Evolutionary conservation across 2,113 vertebrate species (phyloP).

Genomic region (Trinectes maculatus): DNA sequence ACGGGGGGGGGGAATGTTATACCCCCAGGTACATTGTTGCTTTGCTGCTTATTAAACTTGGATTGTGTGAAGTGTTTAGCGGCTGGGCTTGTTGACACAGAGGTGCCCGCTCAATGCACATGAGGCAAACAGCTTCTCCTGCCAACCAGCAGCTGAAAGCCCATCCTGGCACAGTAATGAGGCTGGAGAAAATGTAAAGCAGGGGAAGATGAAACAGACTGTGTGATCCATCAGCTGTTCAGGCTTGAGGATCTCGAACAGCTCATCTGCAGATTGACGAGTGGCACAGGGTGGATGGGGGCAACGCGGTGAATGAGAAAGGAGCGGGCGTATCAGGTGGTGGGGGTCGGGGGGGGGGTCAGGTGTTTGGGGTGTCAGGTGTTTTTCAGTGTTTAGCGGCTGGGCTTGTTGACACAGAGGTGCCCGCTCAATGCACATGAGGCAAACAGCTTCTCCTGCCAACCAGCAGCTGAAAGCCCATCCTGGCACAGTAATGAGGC

Average conservation of each 20-base stretch:
- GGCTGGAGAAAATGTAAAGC: conserved; percentile 78
- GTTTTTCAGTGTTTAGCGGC: conserved; percentile 74
- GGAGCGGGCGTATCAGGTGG: conserved; percentile 53
- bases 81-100: conserved; percentile 69
- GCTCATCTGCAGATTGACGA: conserved; percentile 63
- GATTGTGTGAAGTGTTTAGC: conserved; percentile 77
- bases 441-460: conserved; percentile 74
- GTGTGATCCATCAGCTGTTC: conserved; percentile 76
- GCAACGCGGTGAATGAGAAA: conserved; percentile 15
- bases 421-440: conserved; percentile 58
- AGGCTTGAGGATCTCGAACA: conserved; percentile 65
- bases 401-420: conserved; percentile 70
- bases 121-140: conserved; percentile 73
- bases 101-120: conserved; percentile 60
- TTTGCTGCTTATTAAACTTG: conserved; percentile 78
- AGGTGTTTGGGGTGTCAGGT: too few species aligned
- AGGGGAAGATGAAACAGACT: conserved; percentile 78
- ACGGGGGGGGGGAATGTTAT: conserved; percentile 48
- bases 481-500: conserved; percentile 73
- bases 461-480: conserved; percentile 51
- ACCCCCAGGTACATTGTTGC: conserved; percentile 70
- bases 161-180: conserved; percentile 71
- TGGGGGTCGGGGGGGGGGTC: conserved; percentile 23
- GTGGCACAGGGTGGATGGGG: conserved; percentile 17
- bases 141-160: conserved; percentile 56